Evolutionary conservation across 2,797 vertebrate species (phyloP), one percentile per base, ranked within the genome.

Genomic region (Adelosebastes latens): DNA sequence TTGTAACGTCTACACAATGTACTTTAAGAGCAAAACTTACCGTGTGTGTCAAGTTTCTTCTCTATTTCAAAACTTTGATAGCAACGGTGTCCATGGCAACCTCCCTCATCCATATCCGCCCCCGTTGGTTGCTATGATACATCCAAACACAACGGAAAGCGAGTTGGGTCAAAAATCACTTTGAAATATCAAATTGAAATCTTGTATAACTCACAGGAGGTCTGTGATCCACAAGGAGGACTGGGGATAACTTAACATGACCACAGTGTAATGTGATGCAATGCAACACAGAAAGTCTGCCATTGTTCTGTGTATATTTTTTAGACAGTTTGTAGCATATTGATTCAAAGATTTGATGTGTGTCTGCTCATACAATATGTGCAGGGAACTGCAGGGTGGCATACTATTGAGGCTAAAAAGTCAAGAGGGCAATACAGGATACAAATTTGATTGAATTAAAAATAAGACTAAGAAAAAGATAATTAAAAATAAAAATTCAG

Each of bases 121-220:
- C 56, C 55, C 8, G 4, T 16, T 7, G 13, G 94, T 95, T 94
- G 88, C 92, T 90, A 90, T 18, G 93, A 92, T 69, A 91, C 89
- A 4, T 3, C 2, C 27, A 83, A 89, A 92, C 81, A 87, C 9
- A 27, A 87, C 86, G 76, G 87, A 56, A 55, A 11, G 31, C 25
- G 27, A 16, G 10, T 7, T 29, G 71, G 79, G 75, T 74, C 77
- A 88, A 79, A 89, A 59, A 55, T 22, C 1, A 31, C 14, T 9
- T 61, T 46, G 8, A 76, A 69, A 22, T 5, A 5, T 2, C n/a
- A 13, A 31, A 53, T 22, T 24, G 20, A 24, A 9, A 49, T 2
- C 4, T 2, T 2, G 34, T 12, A 7, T 10, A n/a, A 20, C 11
- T 7, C 13, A 52, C n/a, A 36, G 18, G 9, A 12, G 25, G 27